A percentile compares a stretch with the other conserved stretches of the same genome.
phyloP scores from a whole-genome alignment of 2,888 invertebrate species.

The Chrysomela aeneicollis region DNA sequence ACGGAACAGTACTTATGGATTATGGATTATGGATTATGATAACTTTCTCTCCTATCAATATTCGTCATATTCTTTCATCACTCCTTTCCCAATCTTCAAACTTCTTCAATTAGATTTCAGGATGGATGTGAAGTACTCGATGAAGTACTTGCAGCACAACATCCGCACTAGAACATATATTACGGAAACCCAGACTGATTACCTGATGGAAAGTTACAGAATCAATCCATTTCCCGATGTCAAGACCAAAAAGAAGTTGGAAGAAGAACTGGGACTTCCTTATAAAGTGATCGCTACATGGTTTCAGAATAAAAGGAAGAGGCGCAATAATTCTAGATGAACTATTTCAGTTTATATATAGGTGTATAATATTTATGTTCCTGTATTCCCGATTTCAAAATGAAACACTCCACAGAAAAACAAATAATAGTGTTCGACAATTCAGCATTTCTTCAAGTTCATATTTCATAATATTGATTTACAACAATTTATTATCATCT shows the following conservation, averaged over 20 bases:
- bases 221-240: conserved; percentile 2
- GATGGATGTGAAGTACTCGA: background rate
- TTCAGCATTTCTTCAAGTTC: too few species aligned
- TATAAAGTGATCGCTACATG: conserved; percentile 13
- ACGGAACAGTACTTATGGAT: too few species aligned
- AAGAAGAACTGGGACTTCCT: conserved; percentile 3
- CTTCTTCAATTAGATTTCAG: conserved; percentile 4
- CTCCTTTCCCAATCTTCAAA: too few species aligned
- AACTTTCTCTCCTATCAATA: too few species aligned
- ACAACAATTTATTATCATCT: too few species aligned
- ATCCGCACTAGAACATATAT: conserved; percentile 11
- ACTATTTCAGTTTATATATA: background rate
- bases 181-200: background rate
- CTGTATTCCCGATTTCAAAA: too few species aligned
- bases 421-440: too few species aligned
- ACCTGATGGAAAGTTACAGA: background rate
- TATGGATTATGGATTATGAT: too few species aligned
- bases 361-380: too few species aligned
- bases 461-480: too few species aligned
- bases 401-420: too few species aligned
- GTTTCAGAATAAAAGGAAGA: conserved; percentile 15
- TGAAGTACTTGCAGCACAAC: background rate
- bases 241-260: conserved; percentile 1
- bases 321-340: background rate
- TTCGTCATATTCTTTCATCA: too few species aligned